A percentile compares a stretch with the other conserved stretches of the same genome.
These are phyloP conservation scores for Galeruca laticollis DNA, from an alignment of 2,888 invertebrate species.

Conservation along the genomic window DNA sequence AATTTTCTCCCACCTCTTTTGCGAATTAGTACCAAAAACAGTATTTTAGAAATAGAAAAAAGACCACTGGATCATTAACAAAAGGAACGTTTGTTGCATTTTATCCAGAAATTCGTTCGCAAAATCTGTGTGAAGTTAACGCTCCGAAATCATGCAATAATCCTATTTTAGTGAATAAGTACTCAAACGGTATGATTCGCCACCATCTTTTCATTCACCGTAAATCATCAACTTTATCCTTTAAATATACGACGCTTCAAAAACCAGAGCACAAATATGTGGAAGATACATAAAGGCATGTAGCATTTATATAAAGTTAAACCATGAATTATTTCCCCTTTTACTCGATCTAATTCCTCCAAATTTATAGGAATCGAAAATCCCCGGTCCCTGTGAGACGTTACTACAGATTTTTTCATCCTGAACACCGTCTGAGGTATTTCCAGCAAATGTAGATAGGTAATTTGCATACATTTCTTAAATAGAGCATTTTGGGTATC, in stretches of 20 bases:
- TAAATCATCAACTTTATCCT: not conserved
- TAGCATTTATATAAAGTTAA: not conserved
- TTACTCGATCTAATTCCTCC: slow-evolving; percentile 5
- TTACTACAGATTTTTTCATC: slow-evolving; percentile 14
- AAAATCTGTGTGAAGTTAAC: not conserved
- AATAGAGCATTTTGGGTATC: slow-evolving; percentile 35
- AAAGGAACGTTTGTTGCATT: too few species aligned
- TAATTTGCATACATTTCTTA: slow-evolving; percentile 38
- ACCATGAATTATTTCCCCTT: slow-evolving; percentile 7
- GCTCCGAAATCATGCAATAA: not conserved
- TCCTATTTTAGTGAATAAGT: not conserved
- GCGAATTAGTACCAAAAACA: too few species aligned
- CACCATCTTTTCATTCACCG: not conserved
- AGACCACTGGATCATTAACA: too few species aligned
- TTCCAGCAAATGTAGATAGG: slow-evolving; percentile 25
- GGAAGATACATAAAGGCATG: not conserved
- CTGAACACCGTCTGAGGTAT: slow-evolving; percentile 24
- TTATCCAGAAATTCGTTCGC: too few species aligned
- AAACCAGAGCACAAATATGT: not conserved
- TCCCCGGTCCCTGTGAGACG: slow-evolving; percentile 2
- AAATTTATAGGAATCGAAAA: slow-evolving; percentile 22
- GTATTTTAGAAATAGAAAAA: too few species aligned
- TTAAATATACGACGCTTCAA: not conserved
- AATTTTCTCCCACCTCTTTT: too few species aligned
- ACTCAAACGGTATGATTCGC: not conserved